A percentile compares a stretch with the other conserved stretches of the same genome.
Conservation (phyloP, 1,140 invertebrate species). For the Lordiphosa collinella region DNA sequence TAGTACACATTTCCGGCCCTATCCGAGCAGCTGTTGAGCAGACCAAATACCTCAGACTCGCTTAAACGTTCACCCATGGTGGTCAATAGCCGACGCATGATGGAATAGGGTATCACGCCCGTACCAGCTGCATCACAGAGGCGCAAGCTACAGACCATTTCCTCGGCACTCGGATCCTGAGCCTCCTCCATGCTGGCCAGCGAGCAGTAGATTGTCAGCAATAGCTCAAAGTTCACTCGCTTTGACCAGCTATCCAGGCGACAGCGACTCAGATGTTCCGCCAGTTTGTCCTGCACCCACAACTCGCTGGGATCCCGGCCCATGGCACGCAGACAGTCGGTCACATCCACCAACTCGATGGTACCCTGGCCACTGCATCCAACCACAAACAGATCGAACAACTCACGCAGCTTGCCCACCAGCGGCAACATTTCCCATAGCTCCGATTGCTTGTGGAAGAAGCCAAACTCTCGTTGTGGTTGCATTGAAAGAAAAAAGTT, state of each 20-base stretch:
- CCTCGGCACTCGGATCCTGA: constrained; percentile 20
- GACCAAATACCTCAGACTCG: constrained; percentile 85
- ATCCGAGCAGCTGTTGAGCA: constrained; percentile 18
- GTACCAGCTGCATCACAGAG: constrained; percentile 95
- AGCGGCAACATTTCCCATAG: constrained; percentile 28
- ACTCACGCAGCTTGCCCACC: constrained; percentile 16
- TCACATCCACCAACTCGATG: constrained; percentile 28
- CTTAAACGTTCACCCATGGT: constrained; percentile 95
- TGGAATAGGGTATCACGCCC: constrained; percentile 92
- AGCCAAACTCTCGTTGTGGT: not conserved
- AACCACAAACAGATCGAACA: constrained; percentile 31
- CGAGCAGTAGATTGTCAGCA: constrained; percentile 38
- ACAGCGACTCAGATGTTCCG: constrained; percentile 4
- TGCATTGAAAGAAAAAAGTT: too few relatives aligned
- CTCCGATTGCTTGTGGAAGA: constrained; percentile 28
- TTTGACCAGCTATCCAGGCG: not conserved
- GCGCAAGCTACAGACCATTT: constrained; percentile 79
- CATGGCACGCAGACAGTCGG: constrained; percentile 71
- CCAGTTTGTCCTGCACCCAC: constrained; percentile 37
- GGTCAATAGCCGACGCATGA: constrained; percentile 96
- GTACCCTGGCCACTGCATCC: not conserved
- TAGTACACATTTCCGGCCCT: constrained; percentile 28
- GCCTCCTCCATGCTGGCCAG: constrained; percentile 10
- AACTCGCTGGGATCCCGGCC: constrained; percentile 69
- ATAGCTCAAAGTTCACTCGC: constrained; percentile 32